Evolutionary conservation across 2,113 vertebrate species (phyloP).

Genomic region (Serinus canaria): DNA sequence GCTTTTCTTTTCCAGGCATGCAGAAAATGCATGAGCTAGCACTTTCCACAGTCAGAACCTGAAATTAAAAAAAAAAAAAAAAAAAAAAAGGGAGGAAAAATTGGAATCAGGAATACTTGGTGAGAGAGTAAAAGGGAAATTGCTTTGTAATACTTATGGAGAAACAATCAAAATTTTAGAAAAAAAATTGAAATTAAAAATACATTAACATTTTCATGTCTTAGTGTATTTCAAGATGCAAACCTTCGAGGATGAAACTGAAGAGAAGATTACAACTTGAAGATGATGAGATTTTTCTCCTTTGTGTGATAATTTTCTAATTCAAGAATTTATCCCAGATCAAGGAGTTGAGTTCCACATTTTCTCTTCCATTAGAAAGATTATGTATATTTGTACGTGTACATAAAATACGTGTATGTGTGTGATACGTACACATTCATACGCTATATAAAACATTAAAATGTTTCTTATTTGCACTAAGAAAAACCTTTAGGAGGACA

Average conservation of each 20-base stretch:
- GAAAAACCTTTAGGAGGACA: not conserved
- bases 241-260: not conserved
- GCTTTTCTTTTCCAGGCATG: not conserved
- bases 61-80: too few relatives aligned
- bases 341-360: not conserved
- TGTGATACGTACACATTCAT: not conserved
- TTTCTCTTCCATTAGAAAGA: not conserved
- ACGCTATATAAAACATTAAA: not conserved
- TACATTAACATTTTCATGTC: not conserved
- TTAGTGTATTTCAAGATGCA: not conserved
- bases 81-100: not conserved
- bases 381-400: not conserved
- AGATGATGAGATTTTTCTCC: not conserved
- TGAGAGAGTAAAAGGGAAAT: not conserved
- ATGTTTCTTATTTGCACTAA: not conserved
- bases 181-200: not conserved
- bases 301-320: not conserved
- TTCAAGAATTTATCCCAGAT: not conserved
- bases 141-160: not conserved
- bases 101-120: not conserved
- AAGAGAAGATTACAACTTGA: not conserved
- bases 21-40: not conserved
- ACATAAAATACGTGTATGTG: not conserved
- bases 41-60: not conserved
- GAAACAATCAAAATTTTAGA: not conserved